Evolutionary conservation across 2,797 vertebrate genomes (phyloP), one percentile per base, ranked within the genome.

Genomic region (Odontamblyopus lacepedii): DNA sequence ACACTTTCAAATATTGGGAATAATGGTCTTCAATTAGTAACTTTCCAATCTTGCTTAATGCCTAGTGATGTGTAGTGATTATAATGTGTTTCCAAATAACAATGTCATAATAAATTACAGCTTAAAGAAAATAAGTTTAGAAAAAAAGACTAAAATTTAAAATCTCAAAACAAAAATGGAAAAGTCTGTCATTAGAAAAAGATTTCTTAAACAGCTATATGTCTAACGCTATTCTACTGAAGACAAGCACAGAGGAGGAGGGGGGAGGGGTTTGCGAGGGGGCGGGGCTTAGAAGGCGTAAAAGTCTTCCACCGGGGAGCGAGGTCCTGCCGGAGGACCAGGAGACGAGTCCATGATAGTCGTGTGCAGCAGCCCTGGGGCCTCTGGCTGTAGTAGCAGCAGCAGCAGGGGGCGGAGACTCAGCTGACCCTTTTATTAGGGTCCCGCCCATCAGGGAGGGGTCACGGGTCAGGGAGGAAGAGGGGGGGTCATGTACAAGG

Each of bases 301-400:
- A 9, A 60, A 80, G 85, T 73, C 77, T 76, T 29, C 53, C 76
- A 80, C 77, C 75, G 13, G 66, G 57, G 64, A 63, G 32, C 5
- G 3, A 48, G 72, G 70, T 70, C 76, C 50, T 55, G 77, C 38
- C 63, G 59, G 23, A 65, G 74, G 73, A 57, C 70, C 12, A 70
- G 70, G 76, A 55, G 62, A 63, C 62, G 70, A 65, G 81, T 51
- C 71, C 71, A 86, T 88, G 95, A 94, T 94, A 93, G 95, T 98
- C 96, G 96, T 96, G 96, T 97, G 91, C 96, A 97, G 94, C 95
- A 97, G 92, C 96, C 96, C 90, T 95, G 90, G 78, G 92, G 80
- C 94, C 93, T 19, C 92, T 86, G 53, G 94, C 94, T 48, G 73
- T 30, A 95, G 94, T 95, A 95, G 95, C 95, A 95, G 91, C 95